Base-by-base conservation (phyloP, 2,888 invertebrate genomes). In the Yponomeuta malinellus region DNA sequence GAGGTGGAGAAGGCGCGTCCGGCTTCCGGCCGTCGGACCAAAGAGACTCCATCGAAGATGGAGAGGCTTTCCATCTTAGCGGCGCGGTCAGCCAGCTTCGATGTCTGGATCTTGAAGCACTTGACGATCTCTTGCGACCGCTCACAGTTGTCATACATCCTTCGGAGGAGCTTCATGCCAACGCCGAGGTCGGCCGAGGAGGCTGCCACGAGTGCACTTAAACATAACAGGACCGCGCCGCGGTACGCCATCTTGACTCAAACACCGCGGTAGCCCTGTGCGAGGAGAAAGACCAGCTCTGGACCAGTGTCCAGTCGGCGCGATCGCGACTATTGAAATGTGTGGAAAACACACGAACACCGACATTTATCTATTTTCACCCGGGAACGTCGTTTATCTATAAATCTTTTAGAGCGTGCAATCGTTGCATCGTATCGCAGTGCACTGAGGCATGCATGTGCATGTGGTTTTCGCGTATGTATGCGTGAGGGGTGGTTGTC, bases 81-180 rank as follows among this genome's bases (percentile, higher is more conserved):
- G 0, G 95, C 95, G 29, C 95, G 89, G 73, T 95, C 95, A 15
- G 94, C 88, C 64, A 95, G 85, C 79, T 94, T 95, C 0, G 94
- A 88, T 0, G 95, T 95, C 80, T 95, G 94, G 71, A 95, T 89
- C 85, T 96, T 96, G 76, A 96, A 92, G 81, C 96, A 96, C 90
- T 94, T 95, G 75, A 95, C 85, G 70, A 95, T 89, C 78, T 95
- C 94, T 74, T 94, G 92, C 68, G 94, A 93, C 73, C 90, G 88
- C 75, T 94, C 93, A 82, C 96, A 96, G 80, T 94, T 94, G 75
- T 93, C 89, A 79, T 93, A 94, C 76, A 94, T 89, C 83, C 90
- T 93, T 76, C 91, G 87, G 66, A 94, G 78, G 69, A 94, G 83
- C 81, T 91, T 91, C 75, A 92, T 80, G 72, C 93, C 92, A 72